phyloP scores from a whole-genome alignment of 2,888 invertebrate genomes.

The Acleris cristana region DNA sequence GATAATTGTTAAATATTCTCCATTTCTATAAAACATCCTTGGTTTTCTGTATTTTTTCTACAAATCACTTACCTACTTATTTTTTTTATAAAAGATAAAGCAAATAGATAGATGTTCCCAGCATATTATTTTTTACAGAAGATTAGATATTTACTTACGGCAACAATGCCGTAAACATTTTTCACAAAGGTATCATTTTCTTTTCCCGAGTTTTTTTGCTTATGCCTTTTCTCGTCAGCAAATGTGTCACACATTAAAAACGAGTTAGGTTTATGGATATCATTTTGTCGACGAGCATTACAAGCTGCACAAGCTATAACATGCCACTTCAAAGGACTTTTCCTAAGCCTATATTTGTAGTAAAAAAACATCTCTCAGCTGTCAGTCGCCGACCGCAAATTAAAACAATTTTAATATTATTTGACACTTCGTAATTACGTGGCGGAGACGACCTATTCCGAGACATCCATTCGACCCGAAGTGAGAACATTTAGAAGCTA shows the following conservation, averaged over 20 bases:
- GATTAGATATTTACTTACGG: not conserved
- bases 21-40: too few species aligned
- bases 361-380: slow-evolving; percentile 50
- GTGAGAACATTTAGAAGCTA: slow-evolving; percentile 52
- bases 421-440: slow-evolving; percentile 72
- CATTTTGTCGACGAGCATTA: slow-evolving; percentile 33
- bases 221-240: slow-evolving; percentile 59
- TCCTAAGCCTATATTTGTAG: slow-evolving; percentile 23
- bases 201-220: slow-evolving; percentile 67
- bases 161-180: slow-evolving; percentile 51
- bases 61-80: too few species aligned
- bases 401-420: slow-evolving; percentile 71
- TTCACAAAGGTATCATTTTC: slow-evolving; percentile 63
- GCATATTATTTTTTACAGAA: not conserved
- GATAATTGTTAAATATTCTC: too few species aligned
- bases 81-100: too few species aligned
- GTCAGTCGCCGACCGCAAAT: slow-evolving; percentile 56
- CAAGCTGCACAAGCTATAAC: slow-evolving; percentile 17
- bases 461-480: slow-evolving; percentile 43
- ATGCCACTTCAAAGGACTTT: slow-evolving; percentile 23
- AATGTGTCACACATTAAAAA: slow-evolving; percentile 36
- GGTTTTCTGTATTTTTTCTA: too few species aligned
- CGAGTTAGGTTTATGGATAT: slow-evolving; percentile 36
- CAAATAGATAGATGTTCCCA: too few species aligned
- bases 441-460: slow-evolving; percentile 50